phyloP scores from a whole-genome alignment of 2,797 vertebrate genomes.

The Agapornis canus region DNA sequence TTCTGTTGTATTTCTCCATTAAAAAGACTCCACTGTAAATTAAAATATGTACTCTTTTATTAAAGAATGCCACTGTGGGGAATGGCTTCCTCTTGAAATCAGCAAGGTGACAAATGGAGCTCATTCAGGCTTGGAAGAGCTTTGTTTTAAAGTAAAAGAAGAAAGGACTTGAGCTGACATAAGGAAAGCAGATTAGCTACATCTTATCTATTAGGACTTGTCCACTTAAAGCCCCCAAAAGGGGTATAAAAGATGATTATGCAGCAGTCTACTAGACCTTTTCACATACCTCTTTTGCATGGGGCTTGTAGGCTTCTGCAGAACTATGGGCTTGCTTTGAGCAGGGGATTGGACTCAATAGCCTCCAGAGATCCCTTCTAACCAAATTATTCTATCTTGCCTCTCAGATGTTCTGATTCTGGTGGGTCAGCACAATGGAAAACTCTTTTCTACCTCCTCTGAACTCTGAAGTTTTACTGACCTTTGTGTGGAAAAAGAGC shows the following conservation, averaged over 20 bases:
- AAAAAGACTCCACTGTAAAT: background rate
- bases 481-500: background rate
- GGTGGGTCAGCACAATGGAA: background rate
- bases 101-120: background rate
- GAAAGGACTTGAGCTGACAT: background rate
- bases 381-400: background rate
- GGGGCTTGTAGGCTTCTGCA: background rate
- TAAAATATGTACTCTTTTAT: background rate
- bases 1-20: background rate
- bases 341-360: accelerated
- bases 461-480: background rate
- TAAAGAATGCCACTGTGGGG: background rate
- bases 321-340: background rate
- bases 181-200: background rate
- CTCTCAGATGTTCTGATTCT: background rate
- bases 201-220: background rate
- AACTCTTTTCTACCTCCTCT: background rate
- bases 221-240: background rate
- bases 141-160: background rate
- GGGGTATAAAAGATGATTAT: background rate
- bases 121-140: background rate
- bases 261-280: background rate
- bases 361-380: background rate
- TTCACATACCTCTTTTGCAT: background rate
- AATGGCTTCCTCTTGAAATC: background rate